Conservation (phyloP, 2,888 invertebrate genomes). For the Drosophila testacea region DNA sequence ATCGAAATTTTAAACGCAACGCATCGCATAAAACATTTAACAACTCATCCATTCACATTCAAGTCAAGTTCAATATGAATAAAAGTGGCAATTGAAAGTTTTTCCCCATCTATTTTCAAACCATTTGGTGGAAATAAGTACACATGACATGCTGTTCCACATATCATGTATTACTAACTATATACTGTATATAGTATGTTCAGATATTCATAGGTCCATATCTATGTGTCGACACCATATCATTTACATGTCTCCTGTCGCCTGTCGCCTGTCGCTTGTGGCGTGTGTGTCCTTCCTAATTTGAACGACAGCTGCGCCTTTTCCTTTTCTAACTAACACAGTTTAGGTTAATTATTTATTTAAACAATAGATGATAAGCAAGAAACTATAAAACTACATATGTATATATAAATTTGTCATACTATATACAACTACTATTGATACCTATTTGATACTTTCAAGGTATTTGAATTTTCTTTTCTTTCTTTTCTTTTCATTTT, state of each 20-base stretch:
- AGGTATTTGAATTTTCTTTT: too few relatives aligned
- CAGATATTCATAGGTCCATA: neutral
- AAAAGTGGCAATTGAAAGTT: slow-evolving; percentile 11
- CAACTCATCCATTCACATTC: neutral
- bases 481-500: neutral
- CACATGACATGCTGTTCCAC: slow-evolving; percentile 9
- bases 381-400: neutral
- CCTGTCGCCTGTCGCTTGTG: slow-evolving; percentile 14
- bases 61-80: slow-evolving; percentile 9
- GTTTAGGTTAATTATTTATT: slow-evolving; percentile 36
- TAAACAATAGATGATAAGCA: neutral
- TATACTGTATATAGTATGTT: neutral
- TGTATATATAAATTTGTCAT: neutral
- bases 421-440: neutral
- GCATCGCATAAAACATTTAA: slow-evolving; percentile 62
- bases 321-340: slow-evolving; percentile 14
- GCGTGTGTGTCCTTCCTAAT: slow-evolving; percentile 1
- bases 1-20: slow-evolving; percentile 7
- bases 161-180: neutral
- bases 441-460: too few relatives aligned
- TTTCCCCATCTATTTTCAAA: neutral
- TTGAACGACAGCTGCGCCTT: slow-evolving; percentile 33
- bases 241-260: slow-evolving; percentile 27
- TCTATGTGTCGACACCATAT: slow-evolving; percentile 1
- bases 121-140: slow-evolving; percentile 8